These are phyloP conservation scores for Lepidurus apus DNA, from an alignment of 1,140 invertebrate genomes.

Conservation along the genomic window DNA sequence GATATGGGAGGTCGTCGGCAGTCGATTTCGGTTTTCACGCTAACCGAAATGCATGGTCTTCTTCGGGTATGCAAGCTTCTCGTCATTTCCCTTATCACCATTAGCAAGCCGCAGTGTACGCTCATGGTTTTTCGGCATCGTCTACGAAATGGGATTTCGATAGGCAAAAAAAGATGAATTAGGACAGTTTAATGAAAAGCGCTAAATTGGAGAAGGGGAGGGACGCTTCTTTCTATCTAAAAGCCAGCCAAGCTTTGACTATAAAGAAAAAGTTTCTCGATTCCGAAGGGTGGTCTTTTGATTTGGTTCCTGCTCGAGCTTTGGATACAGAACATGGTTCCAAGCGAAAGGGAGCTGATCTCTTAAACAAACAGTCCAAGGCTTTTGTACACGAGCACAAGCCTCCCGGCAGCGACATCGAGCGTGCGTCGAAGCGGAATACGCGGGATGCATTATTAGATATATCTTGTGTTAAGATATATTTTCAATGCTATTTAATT, in stretches of 20 bases:
- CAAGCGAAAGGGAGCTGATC: background rate
- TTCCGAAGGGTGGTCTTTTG: slow-evolving; percentile 17
- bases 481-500: background rate
- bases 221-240: background rate
- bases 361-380: slow-evolving; percentile 14
- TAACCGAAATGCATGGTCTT: background rate
- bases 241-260: background rate
- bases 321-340: background rate
- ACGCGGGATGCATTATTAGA: slow-evolving; percentile 11
- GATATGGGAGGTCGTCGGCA: background rate
- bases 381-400: slow-evolving; percentile 17
- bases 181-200: background rate
- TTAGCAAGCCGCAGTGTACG: background rate
- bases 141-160: background rate
- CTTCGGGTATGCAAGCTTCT: background rate
- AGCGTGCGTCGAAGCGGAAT: background rate
- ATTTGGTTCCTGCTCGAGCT: background rate
- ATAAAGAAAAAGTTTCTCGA: background rate
- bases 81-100: background rate
- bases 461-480: background rate
- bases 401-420: background rate
- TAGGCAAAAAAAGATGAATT: background rate
- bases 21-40: background rate
- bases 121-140: too few relatives aligned
- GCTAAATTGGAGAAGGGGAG: background rate